Conservation (phyloP, 2,113 vertebrate genomes). For the Myiagra hebetior region DNA sequence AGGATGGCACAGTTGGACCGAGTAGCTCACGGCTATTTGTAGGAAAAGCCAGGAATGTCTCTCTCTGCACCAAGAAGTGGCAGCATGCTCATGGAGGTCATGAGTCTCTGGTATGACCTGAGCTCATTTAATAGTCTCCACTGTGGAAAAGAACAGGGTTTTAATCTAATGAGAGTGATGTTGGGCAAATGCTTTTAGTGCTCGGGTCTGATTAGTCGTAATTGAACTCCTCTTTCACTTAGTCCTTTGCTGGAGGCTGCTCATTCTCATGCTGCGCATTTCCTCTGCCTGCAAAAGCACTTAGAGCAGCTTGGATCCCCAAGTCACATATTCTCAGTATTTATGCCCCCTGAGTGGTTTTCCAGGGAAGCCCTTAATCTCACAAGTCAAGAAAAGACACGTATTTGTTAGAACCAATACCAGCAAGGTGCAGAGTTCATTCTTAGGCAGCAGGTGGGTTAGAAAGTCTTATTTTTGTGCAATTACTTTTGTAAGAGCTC, state of each 20-base stretch:
- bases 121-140: neutral
- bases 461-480: neutral
- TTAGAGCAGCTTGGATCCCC: neutral
- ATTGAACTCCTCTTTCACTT: neutral
- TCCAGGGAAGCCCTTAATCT: neutral
- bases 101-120: neutral
- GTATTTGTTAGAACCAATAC: neutral
- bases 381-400: neutral
- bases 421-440: neutral
- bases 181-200: neutral
- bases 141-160: neutral
- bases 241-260: neutral
- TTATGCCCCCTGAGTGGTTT: neutral
- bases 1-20: neutral
- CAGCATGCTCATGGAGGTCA: neutral
- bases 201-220: neutral
- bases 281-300: constrained; percentile 37
- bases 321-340: neutral
- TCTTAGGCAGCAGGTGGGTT: neutral
- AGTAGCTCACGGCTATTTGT: neutral
- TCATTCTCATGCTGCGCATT: neutral
- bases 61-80: neutral
- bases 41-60: neutral
- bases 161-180: neutral
- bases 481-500: neutral